A percentile compares a stretch with the other conserved stretches of the same genome.
phyloP scores from a whole-genome alignment of 2,888 invertebrate genomes.

The Gari tellinella region DNA sequence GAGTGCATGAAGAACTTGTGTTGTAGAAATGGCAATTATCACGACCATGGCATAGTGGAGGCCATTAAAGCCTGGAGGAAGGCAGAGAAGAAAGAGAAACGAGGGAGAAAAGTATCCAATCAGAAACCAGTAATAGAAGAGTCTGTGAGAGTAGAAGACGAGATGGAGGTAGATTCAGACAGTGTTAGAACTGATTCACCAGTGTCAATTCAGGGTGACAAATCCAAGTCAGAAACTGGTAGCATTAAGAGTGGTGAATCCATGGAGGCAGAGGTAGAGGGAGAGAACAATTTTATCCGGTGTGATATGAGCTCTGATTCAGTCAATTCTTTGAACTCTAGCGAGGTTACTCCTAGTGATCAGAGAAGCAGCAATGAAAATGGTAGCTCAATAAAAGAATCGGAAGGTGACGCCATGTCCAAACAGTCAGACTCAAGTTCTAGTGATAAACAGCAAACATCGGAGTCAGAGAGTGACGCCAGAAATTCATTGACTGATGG shows the following conservation, averaged over 20 bases:
- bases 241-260: slow-evolving; percentile 38
- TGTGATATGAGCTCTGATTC: slow-evolving; percentile 47
- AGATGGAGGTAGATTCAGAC: slow-evolving; percentile 40
- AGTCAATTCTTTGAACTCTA: slow-evolving; percentile 65
- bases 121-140: neutral
- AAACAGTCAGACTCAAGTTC: slow-evolving; percentile 60
- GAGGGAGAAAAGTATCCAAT: slow-evolving; percentile 17
- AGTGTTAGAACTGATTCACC: neutral
- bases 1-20: slow-evolving; percentile 16
- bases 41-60: slow-evolving; percentile 48
- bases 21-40: slow-evolving; percentile 8
- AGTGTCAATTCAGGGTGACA: neutral
- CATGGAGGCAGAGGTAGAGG: slow-evolving; percentile 1
- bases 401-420: slow-evolving; percentile 64
- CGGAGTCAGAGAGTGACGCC: slow-evolving; percentile 51
- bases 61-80: slow-evolving; percentile 31
- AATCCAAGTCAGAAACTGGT: slow-evolving; percentile 35
- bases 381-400: slow-evolving; percentile 83
- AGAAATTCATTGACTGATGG: slow-evolving; percentile 26
- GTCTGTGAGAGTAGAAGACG: slow-evolving; percentile 1
- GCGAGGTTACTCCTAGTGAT: slow-evolving; percentile 82
- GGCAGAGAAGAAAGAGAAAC: slow-evolving; percentile 46
- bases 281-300: slow-evolving; percentile 21
- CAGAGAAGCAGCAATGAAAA: slow-evolving; percentile 76
- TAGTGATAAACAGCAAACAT: slow-evolving; percentile 54